These are phyloP conservation scores for Prenolepis imparis DNA, from an alignment of 2,888 invertebrate species.

Conservation along the genomic window DNA sequence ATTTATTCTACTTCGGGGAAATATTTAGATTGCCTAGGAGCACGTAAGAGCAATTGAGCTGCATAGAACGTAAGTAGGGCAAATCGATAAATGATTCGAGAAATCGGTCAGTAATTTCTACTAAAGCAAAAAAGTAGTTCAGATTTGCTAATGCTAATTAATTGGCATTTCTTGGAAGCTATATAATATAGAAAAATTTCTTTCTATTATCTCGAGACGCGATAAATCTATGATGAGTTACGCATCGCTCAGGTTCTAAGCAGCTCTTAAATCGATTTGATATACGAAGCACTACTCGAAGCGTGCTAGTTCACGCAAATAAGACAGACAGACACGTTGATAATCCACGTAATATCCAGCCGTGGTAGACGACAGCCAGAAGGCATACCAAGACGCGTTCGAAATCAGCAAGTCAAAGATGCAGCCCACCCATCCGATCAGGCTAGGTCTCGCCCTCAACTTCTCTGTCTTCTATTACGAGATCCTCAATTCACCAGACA, in stretches of 20 bases:
- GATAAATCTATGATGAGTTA: neutral
- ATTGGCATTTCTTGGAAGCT: neutral
- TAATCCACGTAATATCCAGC: constrained; percentile 87
- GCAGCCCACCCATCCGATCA: constrained; percentile 99
- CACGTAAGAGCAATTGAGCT: constrained; percentile 20
- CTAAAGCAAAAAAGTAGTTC: neutral
- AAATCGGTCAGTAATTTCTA: neutral
- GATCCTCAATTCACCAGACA: constrained; percentile 90
- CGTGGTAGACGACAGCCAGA: constrained; percentile 98
- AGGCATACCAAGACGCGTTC: constrained; percentile 98
- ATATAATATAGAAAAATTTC: neutral
- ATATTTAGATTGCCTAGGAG: neutral
- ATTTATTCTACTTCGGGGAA: neutral
- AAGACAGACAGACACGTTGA: constrained; percentile 41
- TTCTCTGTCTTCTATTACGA: constrained; percentile 94
- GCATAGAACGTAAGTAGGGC: neutral
- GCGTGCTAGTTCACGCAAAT: constrained; percentile 47
- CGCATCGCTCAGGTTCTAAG: constrained; percentile 8
- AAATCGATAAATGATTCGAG: neutral
- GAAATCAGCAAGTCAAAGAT: constrained; percentile 98
- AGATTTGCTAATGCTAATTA: neutral
- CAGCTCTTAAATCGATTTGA: constrained; percentile 32
- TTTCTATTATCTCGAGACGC: neutral
- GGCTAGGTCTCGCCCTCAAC: constrained; percentile 97
- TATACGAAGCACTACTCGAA: constrained; percentile 1